Evolutionary conservation across 2,797 vertebrate genomes (phyloP), one percentile per base, ranked within the genome.

Genomic region (Falco biarmicus): DNA sequence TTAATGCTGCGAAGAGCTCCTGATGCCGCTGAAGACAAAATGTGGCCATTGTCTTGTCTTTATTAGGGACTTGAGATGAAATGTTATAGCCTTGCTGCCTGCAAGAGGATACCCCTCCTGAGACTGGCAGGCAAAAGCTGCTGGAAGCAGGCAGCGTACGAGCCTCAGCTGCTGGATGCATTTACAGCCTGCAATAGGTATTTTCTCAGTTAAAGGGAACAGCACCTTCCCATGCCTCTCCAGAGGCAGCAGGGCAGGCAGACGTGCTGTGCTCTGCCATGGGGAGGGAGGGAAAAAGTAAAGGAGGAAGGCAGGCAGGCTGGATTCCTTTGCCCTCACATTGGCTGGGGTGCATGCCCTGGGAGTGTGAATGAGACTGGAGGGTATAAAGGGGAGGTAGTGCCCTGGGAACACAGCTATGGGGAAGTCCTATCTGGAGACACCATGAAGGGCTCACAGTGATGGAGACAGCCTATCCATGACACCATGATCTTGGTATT

Each of bases 401-500:
- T 71, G n/a, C 10, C 19, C 53, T 32, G 39, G 56, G 6, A 61
- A 37, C 65, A 41, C 66, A 65, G 37, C 45, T 43, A 41, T 4
- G 32, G 43, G 39, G 41, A 48, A 5, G 28, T 68, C 5, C 13
- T 15, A 12, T 17, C 1, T 61, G 32, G 28, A 28, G 13, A 37
- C 59, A 34, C 25, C 26, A 34, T 1, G 1, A 20, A 61, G 21
- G 11, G 32, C 15, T 71, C 24, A 13, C 18, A 7, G 26, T 8
- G 74, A 31, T 51, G 41, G 31, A n/a, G 10, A 32, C 13, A 34
- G 34, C n/a, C 32, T n/a, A 10, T n/a, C 47, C 51, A 31, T 25
- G 56, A 10, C 15, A 10, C 5, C 0, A 0, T 41, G 13, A 24
- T 66, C 59, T 50, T 1, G 0, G 5, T 43, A 22, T 64, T 79